Base-by-base conservation (phyloP, 2,888 invertebrate species). In the Apamea monoglypha region DNA sequence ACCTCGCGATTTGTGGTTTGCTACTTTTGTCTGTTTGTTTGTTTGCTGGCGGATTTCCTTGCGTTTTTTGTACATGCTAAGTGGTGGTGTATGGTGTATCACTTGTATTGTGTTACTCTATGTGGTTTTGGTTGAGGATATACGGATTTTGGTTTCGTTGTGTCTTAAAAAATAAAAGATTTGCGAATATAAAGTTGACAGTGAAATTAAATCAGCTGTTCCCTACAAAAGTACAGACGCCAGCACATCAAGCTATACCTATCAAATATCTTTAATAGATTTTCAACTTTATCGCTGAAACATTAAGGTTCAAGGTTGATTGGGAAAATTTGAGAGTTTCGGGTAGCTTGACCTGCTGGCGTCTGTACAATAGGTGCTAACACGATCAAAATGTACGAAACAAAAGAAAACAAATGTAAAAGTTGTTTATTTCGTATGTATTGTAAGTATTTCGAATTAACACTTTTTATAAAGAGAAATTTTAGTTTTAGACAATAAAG, bases 21-120 rank as follows among this genome's bases (percentile, higher is more conserved):
- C 90, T 92, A 91, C 92, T 93, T 92, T 92, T 94, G 91, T 94
- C 93, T 92, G 91, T 91, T 89, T 94, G 92, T 93, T 94, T 94
- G 92, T 92, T 83, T 92, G 90, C 88, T 63, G 68, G 68, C 88
- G 90, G 87, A 93, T 92, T 93, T 92, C 90, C 92, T 90, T 93
- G 87, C 90, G 88, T 90, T 86, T 87, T 87, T 87, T 87, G 76
- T 83, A 83, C 78, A 88, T 87, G 84, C 79, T 88, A 84, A 87
- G 87, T 84, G 85, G 74, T 84, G 73, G 69, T 81, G 64, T 78
- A n/a, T n/a, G n/a, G n/a, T 79, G 81, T 84, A n/a, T 59, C 47
- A 47, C 16, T 5, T 47, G 47, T 56, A 84, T 86, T 80, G 47
- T 66, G 69, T 90, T 91, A 89, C 87, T 68, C 47, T 68, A 32